phyloP scores from a whole-genome alignment of 2,113 vertebrate genomes.

The Oceanodroma tethys region DNA sequence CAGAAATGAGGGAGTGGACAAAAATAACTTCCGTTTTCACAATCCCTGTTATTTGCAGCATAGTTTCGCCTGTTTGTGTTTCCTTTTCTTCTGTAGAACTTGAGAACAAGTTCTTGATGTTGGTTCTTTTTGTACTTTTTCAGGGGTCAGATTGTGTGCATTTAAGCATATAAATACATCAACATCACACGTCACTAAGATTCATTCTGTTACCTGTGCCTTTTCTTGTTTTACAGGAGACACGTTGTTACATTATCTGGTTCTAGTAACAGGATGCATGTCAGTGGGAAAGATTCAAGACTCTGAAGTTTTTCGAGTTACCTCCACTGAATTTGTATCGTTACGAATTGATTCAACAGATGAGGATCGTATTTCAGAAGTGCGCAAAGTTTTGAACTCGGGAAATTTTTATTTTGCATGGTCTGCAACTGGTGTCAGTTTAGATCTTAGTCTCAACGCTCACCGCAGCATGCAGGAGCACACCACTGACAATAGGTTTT shows the following conservation, averaged over 20 bases:
- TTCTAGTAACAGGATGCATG: conserved; percentile 95
- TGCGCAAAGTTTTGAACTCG: conserved; percentile 92
- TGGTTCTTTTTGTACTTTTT: neutral
- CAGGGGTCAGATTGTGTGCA: neutral
- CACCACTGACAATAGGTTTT: conserved; percentile 94
- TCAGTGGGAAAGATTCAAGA: conserved; percentile 98
- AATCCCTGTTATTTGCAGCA: neutral
- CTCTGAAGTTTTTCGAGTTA: conserved; percentile 96
- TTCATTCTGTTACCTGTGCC: neutral
- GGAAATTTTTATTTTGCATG: conserved; percentile 98
- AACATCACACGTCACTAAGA: fast-evolving
- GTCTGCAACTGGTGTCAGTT: conserved; percentile 86
- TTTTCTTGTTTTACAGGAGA: conserved; percentile 78
- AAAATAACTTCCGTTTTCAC: conserved; percentile 12
- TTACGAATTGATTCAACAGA: conserved; percentile 85
- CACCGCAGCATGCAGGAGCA: conserved; percentile 90
- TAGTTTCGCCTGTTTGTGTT: neutral
- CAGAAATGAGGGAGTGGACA: neutral
- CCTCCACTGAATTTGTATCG: conserved; percentile 93
- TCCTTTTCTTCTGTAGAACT: neutral
- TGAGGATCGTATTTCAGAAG: conserved; percentile 91
- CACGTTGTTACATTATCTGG: conserved; percentile 90
- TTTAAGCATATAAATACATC: neutral
- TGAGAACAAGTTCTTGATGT: neutral
- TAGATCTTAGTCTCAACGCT: conserved; percentile 94